Base-by-base conservation (phyloP, 2,888 invertebrate genomes). In the Sinohyriopsis cumingii region DNA sequence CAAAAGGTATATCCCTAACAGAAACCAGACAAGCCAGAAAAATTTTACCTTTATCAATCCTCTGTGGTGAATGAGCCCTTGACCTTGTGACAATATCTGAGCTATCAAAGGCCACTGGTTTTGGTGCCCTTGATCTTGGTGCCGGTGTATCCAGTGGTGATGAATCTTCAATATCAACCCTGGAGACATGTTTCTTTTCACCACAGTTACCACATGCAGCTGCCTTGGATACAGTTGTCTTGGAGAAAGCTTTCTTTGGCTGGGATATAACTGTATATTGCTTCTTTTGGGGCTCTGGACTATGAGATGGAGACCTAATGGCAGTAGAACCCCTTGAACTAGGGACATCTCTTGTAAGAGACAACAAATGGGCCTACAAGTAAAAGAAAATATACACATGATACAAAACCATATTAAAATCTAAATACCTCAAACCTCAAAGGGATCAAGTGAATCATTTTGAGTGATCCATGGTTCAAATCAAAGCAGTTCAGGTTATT, bases 141-240 rank as follows among this genome's bases (percentile, higher is more conserved):
- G 86, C 85, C 19, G 88, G 88, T 4, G 88, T 88, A 66, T 86
- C 84, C 45, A 86, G 72, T 1, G 84, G 84, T 9, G 86, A 85
- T 18, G 76, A 74, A 73, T 74, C 73, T 33, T 77, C 65, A 61
- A 81, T 77, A 24, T 75, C 70, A n/a, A 66, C 70, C 63, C 72
- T 74, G 61, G 75, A 75, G 56, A 69, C 74, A 55, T 73, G 73
- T 33, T 70, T 69, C 56, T 71, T 75, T 63, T 81, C 57, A 68
- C 67, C 65, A 69, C 76, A 71, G 33, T 75, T 73, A 59, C 68
- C 66, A 63, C 69, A 33, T 68, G 64, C 59, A 67, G 65, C 69
- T 68, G 67, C 67, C 55, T 62, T 67, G 54, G 68, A 53, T 54
- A 79, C 69, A 18, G 76, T 79, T 45, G 79, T 80, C 69, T 81